phyloP scores from a whole-genome alignment of 2,113 vertebrate genomes.

The Struthidea cinerea region DNA sequence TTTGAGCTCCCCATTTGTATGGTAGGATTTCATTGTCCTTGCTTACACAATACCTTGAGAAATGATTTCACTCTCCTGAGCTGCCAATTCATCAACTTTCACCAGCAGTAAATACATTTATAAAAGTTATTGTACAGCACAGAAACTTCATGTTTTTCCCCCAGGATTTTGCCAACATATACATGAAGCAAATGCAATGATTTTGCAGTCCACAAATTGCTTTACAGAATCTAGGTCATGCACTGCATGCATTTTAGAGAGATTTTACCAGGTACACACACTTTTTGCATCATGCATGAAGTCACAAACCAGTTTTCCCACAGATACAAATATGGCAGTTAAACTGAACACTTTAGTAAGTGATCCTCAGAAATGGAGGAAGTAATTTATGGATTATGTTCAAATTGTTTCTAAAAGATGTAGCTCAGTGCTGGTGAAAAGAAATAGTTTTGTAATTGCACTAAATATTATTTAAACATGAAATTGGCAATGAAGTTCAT shows the following conservation, averaged over 20 bases:
- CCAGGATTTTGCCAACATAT: slow-evolving; percentile 25
- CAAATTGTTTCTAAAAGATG: background rate
- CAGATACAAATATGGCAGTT: background rate
- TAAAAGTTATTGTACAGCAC: background rate
- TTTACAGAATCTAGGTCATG: slow-evolving; percentile 64
- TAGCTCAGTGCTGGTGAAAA: slow-evolving; percentile 28
- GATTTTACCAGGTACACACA: slow-evolving; percentile 43
- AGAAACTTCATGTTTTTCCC: background rate
- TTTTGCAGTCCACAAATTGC: background rate
- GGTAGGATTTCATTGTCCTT: background rate
- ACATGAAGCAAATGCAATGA: slow-evolving; percentile 48
- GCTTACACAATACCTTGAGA: background rate
- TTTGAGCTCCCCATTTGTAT: background rate
- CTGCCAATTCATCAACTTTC: background rate
- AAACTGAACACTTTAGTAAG: background rate
- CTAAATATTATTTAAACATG: slow-evolving; percentile 40
- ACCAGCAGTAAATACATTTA: slow-evolving; percentile 35
- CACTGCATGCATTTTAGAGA: slow-evolving; percentile 68
- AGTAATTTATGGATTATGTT: background rate
- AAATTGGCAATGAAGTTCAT: slow-evolving; percentile 67
- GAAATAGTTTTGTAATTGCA: slow-evolving; percentile 31
- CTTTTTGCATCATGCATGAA: slow-evolving; percentile 67
- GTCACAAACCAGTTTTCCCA: slow-evolving; percentile 17
- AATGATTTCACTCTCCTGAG: background rate
- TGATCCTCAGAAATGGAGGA: background rate